phyloP scores from a whole-genome alignment of 2,113 vertebrate species.

The Sinocyclocheilus grahami region DNA sequence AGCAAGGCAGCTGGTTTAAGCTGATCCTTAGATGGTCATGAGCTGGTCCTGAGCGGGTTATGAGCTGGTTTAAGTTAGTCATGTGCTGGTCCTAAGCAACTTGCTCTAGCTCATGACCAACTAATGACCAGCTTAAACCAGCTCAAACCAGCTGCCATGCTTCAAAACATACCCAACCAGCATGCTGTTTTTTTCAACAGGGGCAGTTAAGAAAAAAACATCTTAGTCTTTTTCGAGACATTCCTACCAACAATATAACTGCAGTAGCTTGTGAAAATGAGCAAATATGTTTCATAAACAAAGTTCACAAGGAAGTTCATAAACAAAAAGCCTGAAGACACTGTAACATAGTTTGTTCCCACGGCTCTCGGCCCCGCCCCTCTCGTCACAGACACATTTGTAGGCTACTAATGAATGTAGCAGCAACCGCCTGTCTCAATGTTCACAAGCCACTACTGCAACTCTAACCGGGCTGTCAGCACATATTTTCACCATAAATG shows the following conservation, averaged over 20 bases:
- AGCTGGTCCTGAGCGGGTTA: no score
- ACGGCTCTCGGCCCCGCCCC: no score
- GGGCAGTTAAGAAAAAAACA: not conserved
- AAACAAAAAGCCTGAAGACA: not conserved
- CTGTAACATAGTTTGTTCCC: no score
- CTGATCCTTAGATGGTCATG: no score
- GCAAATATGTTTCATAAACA: not conserved
- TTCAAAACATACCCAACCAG: no score
- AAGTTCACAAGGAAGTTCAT: not conserved
- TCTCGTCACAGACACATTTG: not conserved
- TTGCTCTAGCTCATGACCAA: no score
- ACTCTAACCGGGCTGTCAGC: not conserved
- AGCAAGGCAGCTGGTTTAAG: no score
- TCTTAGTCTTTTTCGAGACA: not conserved
- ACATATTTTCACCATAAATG: constrained; percentile 10
- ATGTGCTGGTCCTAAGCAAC: no score
- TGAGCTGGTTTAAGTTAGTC: no score
- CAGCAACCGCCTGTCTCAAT: not conserved
- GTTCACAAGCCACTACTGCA: not conserved
- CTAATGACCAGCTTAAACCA: no score
- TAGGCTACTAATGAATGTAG: not conserved
- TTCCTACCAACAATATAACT: not conserved
- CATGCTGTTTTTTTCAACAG: no score
- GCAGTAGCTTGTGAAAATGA: not conserved
- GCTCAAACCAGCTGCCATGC: no score